Conservation (phyloP, 1,140 invertebrate genomes). For the Brachionus manjavacas region DNA sequence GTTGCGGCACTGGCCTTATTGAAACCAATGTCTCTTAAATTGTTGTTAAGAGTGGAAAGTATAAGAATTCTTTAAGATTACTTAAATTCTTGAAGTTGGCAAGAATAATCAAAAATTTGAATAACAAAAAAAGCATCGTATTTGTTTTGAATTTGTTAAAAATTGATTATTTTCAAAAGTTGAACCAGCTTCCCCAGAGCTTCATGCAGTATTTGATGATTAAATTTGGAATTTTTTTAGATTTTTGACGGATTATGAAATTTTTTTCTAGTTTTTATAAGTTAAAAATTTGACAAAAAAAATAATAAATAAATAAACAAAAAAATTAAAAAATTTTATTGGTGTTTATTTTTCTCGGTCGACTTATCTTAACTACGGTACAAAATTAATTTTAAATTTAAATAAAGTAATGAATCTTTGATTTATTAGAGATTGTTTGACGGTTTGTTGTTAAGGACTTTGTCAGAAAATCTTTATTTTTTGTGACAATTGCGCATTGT, state of each 20-base stretch:
- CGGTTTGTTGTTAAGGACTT: conserved; percentile 30
- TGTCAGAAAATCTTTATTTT: not conserved
- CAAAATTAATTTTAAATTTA: conserved; percentile 23
- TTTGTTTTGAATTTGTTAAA: not conserved
- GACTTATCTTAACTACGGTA: conserved; percentile 31
- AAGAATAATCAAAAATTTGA: not conserved
- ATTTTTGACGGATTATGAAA: not conserved
- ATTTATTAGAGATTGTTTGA: conserved; percentile 14
- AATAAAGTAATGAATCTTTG: conserved; percentile 30
- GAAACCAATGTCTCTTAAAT: not conserved
- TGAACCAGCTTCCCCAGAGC: not conserved
- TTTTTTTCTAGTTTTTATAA: not conserved
- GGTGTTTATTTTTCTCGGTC: not conserved
- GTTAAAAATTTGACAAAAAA: not conserved
- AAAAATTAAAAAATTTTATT: conserved; percentile 9
- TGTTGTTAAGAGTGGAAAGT: too few relatives aligned
- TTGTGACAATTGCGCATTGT: not conserved
- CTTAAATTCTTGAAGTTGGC: not conserved
- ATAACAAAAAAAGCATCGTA: not conserved
- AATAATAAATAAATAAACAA: conserved; percentile 25
- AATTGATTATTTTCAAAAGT: not conserved
- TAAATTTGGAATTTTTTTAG: not conserved
- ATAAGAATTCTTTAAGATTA: not conserved
- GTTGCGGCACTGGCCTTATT: not conserved
- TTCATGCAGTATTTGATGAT: not conserved